Evolutionary conservation across 2,888 invertebrate genomes (phyloP).

Genomic region (Digitonthophagus gazella): DNA sequence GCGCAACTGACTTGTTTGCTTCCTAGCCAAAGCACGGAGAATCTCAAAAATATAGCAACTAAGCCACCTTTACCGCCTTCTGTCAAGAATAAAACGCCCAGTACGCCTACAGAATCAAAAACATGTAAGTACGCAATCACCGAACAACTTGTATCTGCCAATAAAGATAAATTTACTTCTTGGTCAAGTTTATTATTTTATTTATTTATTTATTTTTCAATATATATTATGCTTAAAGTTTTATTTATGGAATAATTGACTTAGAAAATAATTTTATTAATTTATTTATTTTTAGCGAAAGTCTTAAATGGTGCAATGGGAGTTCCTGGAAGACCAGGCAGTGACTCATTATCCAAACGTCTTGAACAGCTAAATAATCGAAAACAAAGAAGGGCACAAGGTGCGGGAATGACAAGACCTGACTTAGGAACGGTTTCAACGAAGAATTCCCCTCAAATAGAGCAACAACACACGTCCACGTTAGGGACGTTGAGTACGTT

Average conservation of each 20-base stretch:
- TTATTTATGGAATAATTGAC: too few relatives aligned
- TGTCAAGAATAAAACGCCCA: conserved; percentile 22
- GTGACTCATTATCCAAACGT: conserved; percentile 56
- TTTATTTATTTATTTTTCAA: too few relatives aligned
- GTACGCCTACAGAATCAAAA: conserved; percentile 29
- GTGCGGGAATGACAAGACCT: conserved; percentile 55
- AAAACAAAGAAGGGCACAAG: conserved; percentile 55
- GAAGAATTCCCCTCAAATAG: conserved; percentile 44
- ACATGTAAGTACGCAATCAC: conserved; percentile 15
- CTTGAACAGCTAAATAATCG: conserved; percentile 50
- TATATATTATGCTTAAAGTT: too few relatives aligned
- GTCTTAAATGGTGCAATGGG: conserved; percentile 52
- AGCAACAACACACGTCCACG: conserved; percentile 32
- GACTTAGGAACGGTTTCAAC: conserved; percentile 59
- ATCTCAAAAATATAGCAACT: conserved; percentile 20
- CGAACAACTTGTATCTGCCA: background rate
- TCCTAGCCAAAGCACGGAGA: conserved; percentile 42
- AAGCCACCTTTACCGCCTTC: conserved; percentile 31
- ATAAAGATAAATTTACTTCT: too few relatives aligned
- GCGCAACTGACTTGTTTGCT: conserved; percentile 71
- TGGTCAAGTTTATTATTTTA: too few relatives aligned
- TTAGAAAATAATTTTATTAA: background rate
- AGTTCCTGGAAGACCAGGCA: conserved; percentile 61
- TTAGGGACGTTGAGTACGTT: conserved; percentile 77
- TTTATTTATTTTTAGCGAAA: conserved; percentile 38